Conservation (phyloP, 2,113 vertebrate genomes). For the Pionites leucogaster region DNA sequence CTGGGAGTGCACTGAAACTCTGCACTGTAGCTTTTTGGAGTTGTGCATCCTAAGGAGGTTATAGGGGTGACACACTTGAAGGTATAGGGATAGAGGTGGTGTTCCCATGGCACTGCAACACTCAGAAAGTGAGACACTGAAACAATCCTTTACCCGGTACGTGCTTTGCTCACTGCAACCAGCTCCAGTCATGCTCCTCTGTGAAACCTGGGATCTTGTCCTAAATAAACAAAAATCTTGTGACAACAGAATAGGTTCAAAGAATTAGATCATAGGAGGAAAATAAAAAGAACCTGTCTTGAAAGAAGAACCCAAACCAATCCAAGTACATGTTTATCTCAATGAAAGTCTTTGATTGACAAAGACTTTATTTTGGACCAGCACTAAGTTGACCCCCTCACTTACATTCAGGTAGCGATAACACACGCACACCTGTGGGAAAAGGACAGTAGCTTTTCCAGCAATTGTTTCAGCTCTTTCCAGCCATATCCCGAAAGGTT, state of each 20-base stretch:
- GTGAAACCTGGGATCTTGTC: background rate
- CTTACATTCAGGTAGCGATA: background rate
- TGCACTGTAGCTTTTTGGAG: background rate
- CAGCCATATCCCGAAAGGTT: background rate
- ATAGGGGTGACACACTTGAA: background rate
- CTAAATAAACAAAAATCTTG: background rate
- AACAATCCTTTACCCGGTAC: background rate
- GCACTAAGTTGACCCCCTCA: fast-evolving
- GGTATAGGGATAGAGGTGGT: background rate
- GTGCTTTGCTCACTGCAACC: background rate
- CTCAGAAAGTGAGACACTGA: background rate
- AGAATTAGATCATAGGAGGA: background rate
- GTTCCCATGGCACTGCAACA: background rate
- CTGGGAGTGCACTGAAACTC: background rate
- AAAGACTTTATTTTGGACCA: background rate
- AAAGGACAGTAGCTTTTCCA: background rate
- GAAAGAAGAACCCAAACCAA: background rate
- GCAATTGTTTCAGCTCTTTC: background rate
- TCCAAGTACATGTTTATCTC: background rate
- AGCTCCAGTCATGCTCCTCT: background rate
- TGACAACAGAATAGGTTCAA: background rate
- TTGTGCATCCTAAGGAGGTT: fast-evolving
- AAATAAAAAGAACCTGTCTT: background rate
- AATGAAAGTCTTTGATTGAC: background rate
- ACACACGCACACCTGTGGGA: background rate